Base-by-base conservation (phyloP, 2,113 vertebrate species). In the Hirundichthys speculiger region DNA sequence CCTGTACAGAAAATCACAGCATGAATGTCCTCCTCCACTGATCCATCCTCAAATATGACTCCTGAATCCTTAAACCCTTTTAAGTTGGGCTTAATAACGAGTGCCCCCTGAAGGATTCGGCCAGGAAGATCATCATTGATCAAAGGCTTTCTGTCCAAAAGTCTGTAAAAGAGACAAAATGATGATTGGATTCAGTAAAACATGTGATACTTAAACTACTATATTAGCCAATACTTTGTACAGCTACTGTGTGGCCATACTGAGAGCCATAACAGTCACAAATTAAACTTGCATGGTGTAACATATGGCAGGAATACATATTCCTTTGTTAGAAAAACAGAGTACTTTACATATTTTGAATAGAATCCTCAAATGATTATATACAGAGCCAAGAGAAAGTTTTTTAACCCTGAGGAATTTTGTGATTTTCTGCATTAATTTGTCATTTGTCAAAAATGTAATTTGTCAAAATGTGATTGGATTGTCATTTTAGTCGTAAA, bases 1-100 rank as follows among this genome's bases (percentile, higher is more conserved):
- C 97, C 97, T 0, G 96, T 98, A 61, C 96, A 96, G 39, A 99
- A 97, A 46, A 99, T 72, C 20, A 98, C 91, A 0, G 52, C 85
- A 13, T 96, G 94, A 0, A 97, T 83, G 9, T 95, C 85, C 24
- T 96, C 89, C 81, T 96, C 97, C 40, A 40, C 80, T 3, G 92
- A 92, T n/a, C 91, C 92, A 0, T 99, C 95, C 41, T 95, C 93
- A 46, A 99, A 99, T 19, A 94, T 73, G 53, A 92, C 93, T 6
- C 89, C 89, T 0, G 91, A 94, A 21, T 92, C 91, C 0, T 80
- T 92, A 86, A 98, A 95, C 50, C 88, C 82, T 46, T 13, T 85
- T 69, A 98, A 41, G 2, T 95, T 92, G 0, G 93, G 72, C 83
- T 96, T 98, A 65, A 98, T 76, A 30, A 62, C 75, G 25, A 99